Conservation (phyloP, 92 coral and sea anemone species). For the Plumapathes pennacea region DNA sequence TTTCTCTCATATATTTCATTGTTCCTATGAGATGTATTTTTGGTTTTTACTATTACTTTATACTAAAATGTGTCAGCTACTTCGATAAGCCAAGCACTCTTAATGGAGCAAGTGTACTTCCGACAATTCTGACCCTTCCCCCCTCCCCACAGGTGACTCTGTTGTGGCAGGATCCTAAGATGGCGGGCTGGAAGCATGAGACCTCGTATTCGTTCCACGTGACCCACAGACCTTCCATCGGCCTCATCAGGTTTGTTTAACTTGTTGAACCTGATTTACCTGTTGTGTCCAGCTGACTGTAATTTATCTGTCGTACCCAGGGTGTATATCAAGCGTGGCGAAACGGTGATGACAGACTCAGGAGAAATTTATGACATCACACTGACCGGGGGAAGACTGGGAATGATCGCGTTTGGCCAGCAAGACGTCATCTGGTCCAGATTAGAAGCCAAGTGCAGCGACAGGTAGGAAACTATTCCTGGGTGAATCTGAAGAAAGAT, state of each 20-base stretch:
- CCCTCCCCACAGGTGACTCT: conserved; percentile 60
- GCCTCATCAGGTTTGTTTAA: conserved; percentile 77
- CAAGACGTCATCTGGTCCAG: conserved; percentile 95
- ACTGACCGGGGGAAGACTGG: conserved; percentile 92
- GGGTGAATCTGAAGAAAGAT: no score
- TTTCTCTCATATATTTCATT: not conserved
- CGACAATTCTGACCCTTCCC: not conserved
- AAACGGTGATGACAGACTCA: conserved; percentile 73
- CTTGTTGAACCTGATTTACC: no score
- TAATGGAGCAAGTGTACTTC: not conserved
- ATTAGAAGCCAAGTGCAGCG: conserved; percentile 83
- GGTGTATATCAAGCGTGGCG: conserved; percentile 69
- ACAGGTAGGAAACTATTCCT: conserved; percentile 50
- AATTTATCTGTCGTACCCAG: conserved; percentile 33
- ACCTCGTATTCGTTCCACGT: conserved; percentile 80
- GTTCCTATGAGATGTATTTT: not conserved
- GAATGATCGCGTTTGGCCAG: conserved; percentile 93
- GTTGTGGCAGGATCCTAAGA: conserved; percentile 92
- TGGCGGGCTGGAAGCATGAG: conserved; percentile 89
- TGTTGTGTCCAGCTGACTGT: not conserved
- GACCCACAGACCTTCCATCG: conserved; percentile 85
- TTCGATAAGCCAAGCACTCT: not conserved
- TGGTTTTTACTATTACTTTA: not conserved
- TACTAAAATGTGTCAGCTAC: not conserved
- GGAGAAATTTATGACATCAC: conserved; percentile 82